Evolutionary conservation across 2,888 invertebrate species (phyloP).

Genomic region (Pristionchus arcanus): DNA sequence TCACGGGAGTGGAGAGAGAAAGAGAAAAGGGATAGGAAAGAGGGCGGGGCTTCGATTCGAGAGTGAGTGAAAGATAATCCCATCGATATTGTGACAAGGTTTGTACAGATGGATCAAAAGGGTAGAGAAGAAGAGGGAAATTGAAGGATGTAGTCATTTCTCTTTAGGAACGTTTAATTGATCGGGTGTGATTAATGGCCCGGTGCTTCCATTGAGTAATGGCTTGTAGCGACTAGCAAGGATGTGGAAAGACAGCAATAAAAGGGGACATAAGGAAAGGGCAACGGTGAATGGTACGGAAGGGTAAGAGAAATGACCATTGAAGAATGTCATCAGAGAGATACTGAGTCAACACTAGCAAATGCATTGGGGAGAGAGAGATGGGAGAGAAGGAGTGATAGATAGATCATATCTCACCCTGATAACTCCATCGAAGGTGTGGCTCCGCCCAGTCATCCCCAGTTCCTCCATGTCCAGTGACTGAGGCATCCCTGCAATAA

Average conservation of each 20-base stretch:
- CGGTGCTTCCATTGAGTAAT: constrained; percentile 18
- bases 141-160: background rate
- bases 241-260: constrained; percentile 3
- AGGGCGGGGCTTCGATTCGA: background rate
- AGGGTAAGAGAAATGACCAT: constrained; percentile 37
- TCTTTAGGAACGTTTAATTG: background rate
- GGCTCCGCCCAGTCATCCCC: constrained; percentile 33
- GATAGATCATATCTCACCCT: constrained; percentile 33
- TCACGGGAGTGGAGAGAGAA: background rate
- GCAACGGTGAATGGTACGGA: constrained; percentile 46
- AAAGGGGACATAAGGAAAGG: constrained; percentile 20
- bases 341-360: constrained; percentile 37
- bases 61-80: constrained; percentile 20
- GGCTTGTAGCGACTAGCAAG: background rate
- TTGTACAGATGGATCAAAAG: constrained; percentile 32
- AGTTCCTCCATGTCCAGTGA: constrained; percentile 19
- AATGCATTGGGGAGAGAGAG: constrained; percentile 1
- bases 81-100: background rate
- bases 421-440: constrained; percentile 38
- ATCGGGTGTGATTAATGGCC: background rate
- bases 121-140: background rate
- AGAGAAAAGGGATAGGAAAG: constrained; percentile 37
- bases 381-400: background rate
- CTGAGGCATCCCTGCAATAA: background rate
- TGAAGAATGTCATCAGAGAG: constrained; percentile 13